Conservation (phyloP, 2,113 vertebrate species). For the Prochilodus magdalenae region DNA sequence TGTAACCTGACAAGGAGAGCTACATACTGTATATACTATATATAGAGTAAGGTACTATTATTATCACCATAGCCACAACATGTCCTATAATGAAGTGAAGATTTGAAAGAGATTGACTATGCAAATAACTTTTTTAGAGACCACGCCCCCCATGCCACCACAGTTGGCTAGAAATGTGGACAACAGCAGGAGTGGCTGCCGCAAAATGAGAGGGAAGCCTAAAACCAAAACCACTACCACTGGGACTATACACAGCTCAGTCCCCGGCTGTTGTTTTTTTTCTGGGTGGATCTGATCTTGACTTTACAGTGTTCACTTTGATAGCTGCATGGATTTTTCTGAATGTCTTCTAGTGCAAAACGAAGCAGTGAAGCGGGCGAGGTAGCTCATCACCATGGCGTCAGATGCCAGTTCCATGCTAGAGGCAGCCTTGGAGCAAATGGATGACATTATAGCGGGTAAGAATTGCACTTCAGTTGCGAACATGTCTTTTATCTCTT, state of each 20-base stretch:
- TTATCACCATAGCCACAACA: neutral
- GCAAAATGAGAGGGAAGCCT: slow-evolving; percentile 71
- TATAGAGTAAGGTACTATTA: no score
- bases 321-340: slow-evolving; percentile 23
- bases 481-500: neutral
- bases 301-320: slow-evolving; percentile 6
- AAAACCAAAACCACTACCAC: slow-evolving; percentile 72
- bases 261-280: slow-evolving; percentile 51
- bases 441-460: slow-evolving; percentile 95
- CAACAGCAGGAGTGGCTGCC: slow-evolving; percentile 56
- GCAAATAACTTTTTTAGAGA: neutral
- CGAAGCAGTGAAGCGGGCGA: neutral
- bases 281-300: slow-evolving; percentile 36
- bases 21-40: no score
- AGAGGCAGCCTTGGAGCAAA: slow-evolving; percentile 89
- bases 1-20: no score
- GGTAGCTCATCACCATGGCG: slow-evolving; percentile 74
- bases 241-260: slow-evolving; percentile 61
- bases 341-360: neutral
- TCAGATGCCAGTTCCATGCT: slow-evolving; percentile 87
- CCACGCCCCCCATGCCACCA: slow-evolving; percentile 16
- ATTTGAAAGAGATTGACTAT: neutral
- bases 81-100: neutral
- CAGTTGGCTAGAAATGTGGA: slow-evolving; percentile 48
- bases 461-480: slow-evolving; percentile 62